Percentiles rank a stretch among this genome's conserved stretches.
These are phyloP conservation scores for Eonycteris spelaea DNA, from an alignment of 2,113 vertebrate species.

Conservation along the genomic window DNA sequence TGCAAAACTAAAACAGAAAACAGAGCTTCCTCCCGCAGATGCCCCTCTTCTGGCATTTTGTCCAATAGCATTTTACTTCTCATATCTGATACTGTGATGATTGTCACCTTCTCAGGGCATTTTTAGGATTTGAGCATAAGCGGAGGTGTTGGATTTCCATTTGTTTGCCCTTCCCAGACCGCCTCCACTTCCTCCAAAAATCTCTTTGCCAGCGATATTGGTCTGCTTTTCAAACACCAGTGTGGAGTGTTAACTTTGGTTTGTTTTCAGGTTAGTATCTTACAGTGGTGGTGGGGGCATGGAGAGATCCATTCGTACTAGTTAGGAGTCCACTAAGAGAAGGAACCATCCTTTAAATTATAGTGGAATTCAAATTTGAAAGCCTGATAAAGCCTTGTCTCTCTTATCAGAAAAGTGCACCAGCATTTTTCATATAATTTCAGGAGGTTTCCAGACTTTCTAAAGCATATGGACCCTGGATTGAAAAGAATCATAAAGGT, in stretches of 20 bases:
- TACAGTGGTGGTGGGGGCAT: accelerated
- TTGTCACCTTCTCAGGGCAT: background rate
- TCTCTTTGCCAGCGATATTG: background rate
- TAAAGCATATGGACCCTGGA: background rate
- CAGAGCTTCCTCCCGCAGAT: background rate
- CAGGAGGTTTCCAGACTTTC: background rate
- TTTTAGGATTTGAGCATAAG: background rate
- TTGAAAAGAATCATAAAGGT: background rate
- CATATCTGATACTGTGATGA: background rate
- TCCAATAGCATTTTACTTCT: background rate
- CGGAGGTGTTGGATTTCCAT: background rate
- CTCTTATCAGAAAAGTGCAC: background rate
- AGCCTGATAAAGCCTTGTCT: background rate
- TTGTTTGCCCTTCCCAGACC: background rate
- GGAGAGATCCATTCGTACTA: background rate
- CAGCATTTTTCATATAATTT: background rate
- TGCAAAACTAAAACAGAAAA: background rate
- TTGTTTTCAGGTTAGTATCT: background rate
- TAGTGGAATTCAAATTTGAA: background rate
- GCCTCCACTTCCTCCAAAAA: background rate
- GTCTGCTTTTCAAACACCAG: background rate
- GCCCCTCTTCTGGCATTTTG: background rate
- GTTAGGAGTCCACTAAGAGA: background rate
- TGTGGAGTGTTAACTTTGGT: background rate
- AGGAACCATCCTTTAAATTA: background rate